Evolutionary conservation across 2,797 vertebrate genomes (phyloP), one percentile per base, ranked within the genome.

Genomic region (Remorina albescens): DNA sequence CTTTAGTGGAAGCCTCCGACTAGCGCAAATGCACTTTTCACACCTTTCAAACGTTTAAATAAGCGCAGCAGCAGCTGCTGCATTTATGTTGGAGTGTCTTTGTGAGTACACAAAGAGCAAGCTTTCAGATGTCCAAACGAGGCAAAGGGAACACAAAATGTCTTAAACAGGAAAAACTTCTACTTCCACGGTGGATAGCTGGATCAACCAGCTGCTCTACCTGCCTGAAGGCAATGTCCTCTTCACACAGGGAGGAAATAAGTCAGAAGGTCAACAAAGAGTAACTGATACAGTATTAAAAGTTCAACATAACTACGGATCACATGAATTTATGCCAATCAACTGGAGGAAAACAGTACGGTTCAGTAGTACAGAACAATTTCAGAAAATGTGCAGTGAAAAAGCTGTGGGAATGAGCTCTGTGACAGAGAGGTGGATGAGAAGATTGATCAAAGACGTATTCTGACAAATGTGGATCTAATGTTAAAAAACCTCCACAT

Each of bases 1-100:
- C 15, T 18, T 59, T 0, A 0, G 32, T 46, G 30, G 68, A 74
- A 47, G 34, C 62, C 23, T 61, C 70, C 18, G 64, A 60, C 53
- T 46, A 13, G 7, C 16, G 74, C 81, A 80, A 62, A 64, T 5
- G 1, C 2, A 59, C 42, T 58, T 73, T 78, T 84, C 63, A 78
- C 80, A 76, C 54, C 61, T 64, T 53, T 36, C 18, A 36, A 26
- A 16, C 41, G 63, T 58, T 55, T 47, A 66, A 62, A 79, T 81
- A 50, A 58, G 71, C 18, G 64, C 37, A 79, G 70, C 71, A 50
- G 51, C 57, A 44, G 3, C 6, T n/a, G n/a, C n/a, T n/a, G n/a
- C n/a, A n/a, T n/a, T n/a, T n/a, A n/a, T n/a, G n/a, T n/a, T n/a
- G n/a, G n/a, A n/a, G n/a, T n/a, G n/a, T n/a, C n/a, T n/a, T n/a